Evolutionary conservation across 2,888 invertebrate species (phyloP), one percentile per base, ranked within the genome.

Genomic region (Asteroscopus sphinx): DNA sequence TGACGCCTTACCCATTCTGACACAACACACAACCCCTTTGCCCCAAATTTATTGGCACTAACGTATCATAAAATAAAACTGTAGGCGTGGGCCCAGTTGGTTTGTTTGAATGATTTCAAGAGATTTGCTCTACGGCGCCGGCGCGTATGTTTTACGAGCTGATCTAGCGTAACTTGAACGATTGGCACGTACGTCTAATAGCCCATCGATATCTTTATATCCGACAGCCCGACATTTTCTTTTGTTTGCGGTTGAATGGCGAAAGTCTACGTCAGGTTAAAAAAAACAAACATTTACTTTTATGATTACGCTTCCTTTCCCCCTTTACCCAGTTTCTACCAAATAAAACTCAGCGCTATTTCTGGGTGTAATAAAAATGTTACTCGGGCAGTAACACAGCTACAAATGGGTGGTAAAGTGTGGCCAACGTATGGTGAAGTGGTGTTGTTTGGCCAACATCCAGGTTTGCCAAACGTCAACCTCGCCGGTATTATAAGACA

Each of bases 161-260:
- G 85, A 86, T 87, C 88, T 83, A 81, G 82, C 83, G 73, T 70
- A 76, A 82, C 81, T 84, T 77, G 81, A 80, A 82, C 85, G 85
- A 85, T 87, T 86, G 81, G 84, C 89, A 89, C 88, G 89, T 89
- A 84, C 74, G 56, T 69, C 73, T 88, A 86, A 87, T 82, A 80
- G 81, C 81, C 75, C 70, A 84, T 86, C 84, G 76, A 83, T 85
- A 84, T 76, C 77, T 80, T 74, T 81, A 80, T 74, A 77, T 71
- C 71, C 65, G 57, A 65, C 63, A 69, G 55, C 26, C 41, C 35
- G 39, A 46, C 35, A 36, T 61, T 64, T 47, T 21, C 41, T 36
- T 56, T 40, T 30, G 33, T 56, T 62, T 58, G 62, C 46, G 55
- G 59, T 63, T 15, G 41, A 52, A 55, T 28, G 45, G 52, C 37